Base-by-base conservation (phyloP, 2,797 vertebrate genomes). In the Zenarchopterus dispar region DNA sequence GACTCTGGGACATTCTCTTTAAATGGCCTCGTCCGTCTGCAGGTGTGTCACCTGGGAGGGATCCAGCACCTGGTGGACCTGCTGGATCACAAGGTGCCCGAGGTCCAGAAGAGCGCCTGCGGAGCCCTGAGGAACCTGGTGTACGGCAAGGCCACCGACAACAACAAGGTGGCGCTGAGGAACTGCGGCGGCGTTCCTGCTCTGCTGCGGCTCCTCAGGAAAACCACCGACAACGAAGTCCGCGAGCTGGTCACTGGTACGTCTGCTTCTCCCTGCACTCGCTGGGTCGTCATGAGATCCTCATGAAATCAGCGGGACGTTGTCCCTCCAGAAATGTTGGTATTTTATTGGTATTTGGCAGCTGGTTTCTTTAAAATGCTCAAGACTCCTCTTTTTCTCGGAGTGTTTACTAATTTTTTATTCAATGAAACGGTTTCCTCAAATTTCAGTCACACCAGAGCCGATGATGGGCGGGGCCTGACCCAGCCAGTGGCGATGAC, bases 101-200 rank as follows among this genome's bases (percentile, higher is more conserved):
- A 99, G 87, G 98, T 99, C 23, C 98, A 99, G 92, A 96, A 96
- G 84, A 97, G 97, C 1, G 94, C 97, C 33, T 99, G 97, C 0
- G 98, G 98, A 6, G 97, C 98, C 0, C 93, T 99, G 79, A 94
- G 97, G 80, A 99, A 99, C 88, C 93, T 99, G 5, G 98, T 99
- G 53, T 99, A 97, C 0, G 93, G 98, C 6, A 99, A 97, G 67
- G 96, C 96, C 68, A 99, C 97, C 0, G 98, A 99, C 50, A 96
- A 96, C 87, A 99, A 99, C 92, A 99, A 99, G 89, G 95, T 98
- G 86, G 96, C 97, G 0, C 95, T 99, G 93, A 96, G 97, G 91
- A 98, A 98, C 43, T 96, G 97, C 9, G 97, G 96, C 0, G 97
- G 97, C 1, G 93, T 99, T n/a, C 96, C 96, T 0, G 97, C 97